Conservation (phyloP, 2,113 vertebrate species). For the Tupaia tana region DNA sequence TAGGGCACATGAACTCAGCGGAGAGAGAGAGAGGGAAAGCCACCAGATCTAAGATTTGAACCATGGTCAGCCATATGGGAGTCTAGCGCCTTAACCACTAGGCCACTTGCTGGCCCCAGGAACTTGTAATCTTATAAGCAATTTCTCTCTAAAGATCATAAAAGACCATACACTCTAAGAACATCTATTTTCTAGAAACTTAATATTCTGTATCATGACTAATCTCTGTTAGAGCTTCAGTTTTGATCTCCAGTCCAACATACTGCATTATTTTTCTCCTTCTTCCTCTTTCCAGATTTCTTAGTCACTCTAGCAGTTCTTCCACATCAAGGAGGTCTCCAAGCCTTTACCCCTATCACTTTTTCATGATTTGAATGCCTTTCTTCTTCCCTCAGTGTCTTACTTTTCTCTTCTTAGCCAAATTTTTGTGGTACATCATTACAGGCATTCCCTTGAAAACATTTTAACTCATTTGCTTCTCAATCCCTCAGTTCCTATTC, state of each 20-base stretch:
- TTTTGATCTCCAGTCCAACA: conserved; percentile 9
- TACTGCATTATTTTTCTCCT: conserved; percentile 5
- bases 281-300: background rate
- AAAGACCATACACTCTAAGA: background rate
- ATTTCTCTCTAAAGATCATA: conserved; percentile 13
- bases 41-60: too few species aligned
- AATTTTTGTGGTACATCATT: background rate
- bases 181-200: conserved; percentile 40
- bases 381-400: background rate
- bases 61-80: too few species aligned
- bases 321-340: background rate
- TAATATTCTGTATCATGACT: conserved; percentile 9
- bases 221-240: conserved; percentile 5
- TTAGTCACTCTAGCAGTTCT: background rate
- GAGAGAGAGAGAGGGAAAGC: too few species aligned
- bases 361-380: background rate
- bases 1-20: too few species aligned
- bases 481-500: background rate
- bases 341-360: background rate
- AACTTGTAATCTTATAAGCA: background rate
- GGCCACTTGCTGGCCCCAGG: too few species aligned
- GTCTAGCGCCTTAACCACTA: too few species aligned
- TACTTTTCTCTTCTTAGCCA: background rate
- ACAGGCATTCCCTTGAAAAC: background rate
- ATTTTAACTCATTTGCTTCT: conserved; percentile 39